Conservation (phyloP, 2,113 vertebrate genomes). For the Rhinoptilus africanus region DNA sequence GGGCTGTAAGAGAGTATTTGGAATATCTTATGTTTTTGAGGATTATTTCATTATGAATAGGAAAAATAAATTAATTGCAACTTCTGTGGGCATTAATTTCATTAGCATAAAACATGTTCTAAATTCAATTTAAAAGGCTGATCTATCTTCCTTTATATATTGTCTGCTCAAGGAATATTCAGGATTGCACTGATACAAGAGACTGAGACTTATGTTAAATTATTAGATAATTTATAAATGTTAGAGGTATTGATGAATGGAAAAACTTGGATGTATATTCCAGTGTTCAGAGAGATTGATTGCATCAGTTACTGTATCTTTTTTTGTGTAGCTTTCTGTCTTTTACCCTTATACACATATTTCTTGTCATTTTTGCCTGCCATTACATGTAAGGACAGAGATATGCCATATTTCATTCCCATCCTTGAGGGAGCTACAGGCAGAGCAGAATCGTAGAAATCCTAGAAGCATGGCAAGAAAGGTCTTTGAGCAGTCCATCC, state of each 20-base stretch:
- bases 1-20: background rate
- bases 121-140: background rate
- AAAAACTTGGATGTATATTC: background rate
- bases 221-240: background rate
- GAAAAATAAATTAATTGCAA: background rate
- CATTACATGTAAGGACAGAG: background rate
- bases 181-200: background rate
- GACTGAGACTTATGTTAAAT: background rate
- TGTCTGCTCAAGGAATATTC: background rate
- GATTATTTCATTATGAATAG: background rate
- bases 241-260: background rate
- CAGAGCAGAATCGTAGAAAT: background rate
- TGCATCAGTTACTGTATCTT: background rate
- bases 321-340: background rate
- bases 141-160: background rate
- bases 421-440: background rate
- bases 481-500: background rate
- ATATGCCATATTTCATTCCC: background rate
- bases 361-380: background rate
- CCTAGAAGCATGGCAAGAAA: background rate
- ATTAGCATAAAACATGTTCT: background rate
- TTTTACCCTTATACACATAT: background rate
- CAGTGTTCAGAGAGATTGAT: background rate
- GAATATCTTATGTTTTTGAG: background rate
- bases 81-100: background rate